These are phyloP conservation scores for Philereme vetulata DNA, from an alignment of 2,888 invertebrate species.

Conservation along the genomic window DNA sequence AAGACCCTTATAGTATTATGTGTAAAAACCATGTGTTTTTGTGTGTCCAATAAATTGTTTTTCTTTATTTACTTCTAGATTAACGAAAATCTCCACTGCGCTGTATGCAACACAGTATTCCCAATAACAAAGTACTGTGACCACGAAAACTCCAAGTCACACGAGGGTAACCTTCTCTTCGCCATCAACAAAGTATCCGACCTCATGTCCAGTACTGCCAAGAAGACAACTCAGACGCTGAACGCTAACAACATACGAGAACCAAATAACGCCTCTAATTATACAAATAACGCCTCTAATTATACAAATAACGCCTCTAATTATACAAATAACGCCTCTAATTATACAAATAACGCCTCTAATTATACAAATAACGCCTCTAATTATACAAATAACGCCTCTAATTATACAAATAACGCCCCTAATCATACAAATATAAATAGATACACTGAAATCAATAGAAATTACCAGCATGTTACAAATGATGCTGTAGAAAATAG, in stretches of 20 bases:
- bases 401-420: too few species aligned
- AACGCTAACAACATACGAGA: conserved; percentile 13
- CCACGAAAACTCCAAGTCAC: conserved; percentile 28
- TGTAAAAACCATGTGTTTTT: too few species aligned
- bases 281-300: too few species aligned
- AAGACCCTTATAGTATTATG: too few species aligned
- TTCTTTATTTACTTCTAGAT: conserved; percentile 41
- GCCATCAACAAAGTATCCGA: conserved; percentile 35
- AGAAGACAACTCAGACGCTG: not conserved
- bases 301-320: too few species aligned
- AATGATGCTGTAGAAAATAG: not conserved
- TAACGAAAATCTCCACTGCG: conserved; percentile 46
- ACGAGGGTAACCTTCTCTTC: conserved; percentile 24
- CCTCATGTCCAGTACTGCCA: not conserved
- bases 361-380: too few species aligned
- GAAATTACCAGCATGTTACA: too few species aligned
- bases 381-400: too few species aligned
- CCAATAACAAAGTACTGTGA: conserved; percentile 12
- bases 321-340: too few species aligned
- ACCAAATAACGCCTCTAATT: conserved; percentile 14
- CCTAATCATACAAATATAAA: too few species aligned
- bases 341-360: too few species aligned
- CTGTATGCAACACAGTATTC: conserved; percentile 38
- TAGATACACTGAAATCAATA: too few species aligned
- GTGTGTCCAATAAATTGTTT: conserved; percentile 22